phyloP scores from a whole-genome alignment of 2,113 vertebrate species.

The Sinocyclocheilus grahami region DNA sequence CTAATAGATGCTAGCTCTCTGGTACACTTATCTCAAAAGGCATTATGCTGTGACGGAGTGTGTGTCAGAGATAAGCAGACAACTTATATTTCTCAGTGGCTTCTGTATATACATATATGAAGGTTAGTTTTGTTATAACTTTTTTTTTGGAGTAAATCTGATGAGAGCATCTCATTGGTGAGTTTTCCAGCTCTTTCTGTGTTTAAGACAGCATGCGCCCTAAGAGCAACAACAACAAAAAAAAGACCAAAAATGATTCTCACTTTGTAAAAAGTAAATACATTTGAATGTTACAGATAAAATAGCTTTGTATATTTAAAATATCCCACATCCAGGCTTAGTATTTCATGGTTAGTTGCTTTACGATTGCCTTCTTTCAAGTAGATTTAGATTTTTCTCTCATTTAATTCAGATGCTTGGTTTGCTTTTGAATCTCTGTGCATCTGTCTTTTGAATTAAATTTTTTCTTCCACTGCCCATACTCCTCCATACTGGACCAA shows the following conservation, averaged over 20 bases:
- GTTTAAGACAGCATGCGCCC: slow-evolving; percentile 27
- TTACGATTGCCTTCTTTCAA: background rate
- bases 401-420: background rate
- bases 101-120: background rate
- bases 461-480: background rate
- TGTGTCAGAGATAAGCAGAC: background rate
- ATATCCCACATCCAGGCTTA: background rate
- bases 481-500: slow-evolving; percentile 37
- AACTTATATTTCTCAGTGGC: slow-evolving; percentile 1
- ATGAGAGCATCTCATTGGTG: slow-evolving; percentile 21
- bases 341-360: slow-evolving; percentile 4
- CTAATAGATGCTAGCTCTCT: background rate
- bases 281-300: slow-evolving; percentile 29
- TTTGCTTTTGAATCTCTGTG: background rate
- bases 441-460: background rate
- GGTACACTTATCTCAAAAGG: background rate
- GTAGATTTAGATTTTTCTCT: background rate
- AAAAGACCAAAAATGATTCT: background rate
- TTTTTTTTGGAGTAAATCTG: background rate
- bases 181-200: slow-evolving; percentile 16
- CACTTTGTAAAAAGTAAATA: background rate
- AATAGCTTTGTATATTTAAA: background rate
- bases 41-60: background rate
- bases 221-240: background rate
- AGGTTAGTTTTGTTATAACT: background rate